Evolutionary conservation across 2,797 vertebrate species (phyloP), one percentile per base, ranked within the genome.

Genomic region (Esox masquinongy): DNA sequence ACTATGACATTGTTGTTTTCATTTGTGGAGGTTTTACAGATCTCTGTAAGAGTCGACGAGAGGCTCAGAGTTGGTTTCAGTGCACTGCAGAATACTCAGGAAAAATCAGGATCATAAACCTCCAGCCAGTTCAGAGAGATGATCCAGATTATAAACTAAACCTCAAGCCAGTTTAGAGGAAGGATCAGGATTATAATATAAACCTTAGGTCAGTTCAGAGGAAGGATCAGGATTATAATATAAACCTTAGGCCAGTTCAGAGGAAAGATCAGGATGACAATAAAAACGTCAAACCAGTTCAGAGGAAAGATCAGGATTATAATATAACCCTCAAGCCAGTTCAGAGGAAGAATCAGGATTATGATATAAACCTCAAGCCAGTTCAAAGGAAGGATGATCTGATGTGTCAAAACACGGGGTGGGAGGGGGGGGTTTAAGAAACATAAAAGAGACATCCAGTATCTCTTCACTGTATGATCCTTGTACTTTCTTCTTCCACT

Each of bases 391-490:
- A 39, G 36, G 36, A 39, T 5, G 36, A 39, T 39, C 36, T 39
- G 36, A 39, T 39, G 36, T 39, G 36, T 39, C 2, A 39, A 39
- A 39, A 3, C 29, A 31, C 29, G 29, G 2, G 36, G 36, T 0
- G 36, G 36, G 5, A 4, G 36, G 36, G n/a, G n/a, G 19, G 53
- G 86, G 89, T 82, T 89, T 74, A 86, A 89, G 80, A 80, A 82
- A 80, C 79, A 87, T 83, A 78, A 84, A 86, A 77, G 88, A 84
- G 86, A 83, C 77, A 78, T 77, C 83, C 77, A 69, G 84, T 86
- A 86, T 92, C 78, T 79, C 78, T 80, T 82, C 76, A 19, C 77
- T 70, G 82, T 77, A 82, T 79, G 81, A 84, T 82, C 72, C 75
- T 12, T 77, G 77, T 56, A 31, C 63, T 74, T 73, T 74, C 9